Conservation (phyloP, 1,140 invertebrate genomes). For the Pseudomyrmex sp. region DNA sequence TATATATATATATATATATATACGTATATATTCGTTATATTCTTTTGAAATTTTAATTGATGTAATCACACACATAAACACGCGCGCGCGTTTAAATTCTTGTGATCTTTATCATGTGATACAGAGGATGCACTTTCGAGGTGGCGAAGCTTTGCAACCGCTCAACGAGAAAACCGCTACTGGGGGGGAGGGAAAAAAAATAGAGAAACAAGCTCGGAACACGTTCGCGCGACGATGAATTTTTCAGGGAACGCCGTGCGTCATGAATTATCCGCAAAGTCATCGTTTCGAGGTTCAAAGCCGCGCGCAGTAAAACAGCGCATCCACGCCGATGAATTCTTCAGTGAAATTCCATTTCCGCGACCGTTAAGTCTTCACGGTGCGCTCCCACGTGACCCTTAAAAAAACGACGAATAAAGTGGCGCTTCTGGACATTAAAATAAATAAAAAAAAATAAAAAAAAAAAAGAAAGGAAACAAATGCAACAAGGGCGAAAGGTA, state of each 20-base stretch:
- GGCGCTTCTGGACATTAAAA: conserved; percentile 64
- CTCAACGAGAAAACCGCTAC: conserved; percentile 8
- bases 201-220: conserved; percentile 37
- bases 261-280: conserved; percentile 54
- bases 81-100: too few relatives aligned
- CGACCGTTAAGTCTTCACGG: conserved; percentile 60
- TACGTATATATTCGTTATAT: background rate
- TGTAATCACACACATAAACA: too few relatives aligned
- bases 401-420: conserved; percentile 66
- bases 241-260: conserved; percentile 50
- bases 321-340: conserved; percentile 68
- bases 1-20: too few relatives aligned
- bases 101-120: too few relatives aligned
- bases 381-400: conserved; percentile 65
- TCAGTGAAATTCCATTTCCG: conserved; percentile 64
- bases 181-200: background rate
- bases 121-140: conserved; percentile 11
- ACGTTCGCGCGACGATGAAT: conserved; percentile 46
- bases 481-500: conserved; percentile 66
- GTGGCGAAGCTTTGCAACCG: conserved; percentile 22
- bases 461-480: background rate
- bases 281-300: conserved; percentile 59
- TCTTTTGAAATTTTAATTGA: background rate
- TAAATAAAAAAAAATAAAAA: conserved; percentile 2
- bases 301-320: conserved; percentile 58